Percentiles rank a stretch among this genome's conserved stretches.
Conservation (phyloP, 2,888 invertebrate genomes). For the Zeuzera pyrina region DNA sequence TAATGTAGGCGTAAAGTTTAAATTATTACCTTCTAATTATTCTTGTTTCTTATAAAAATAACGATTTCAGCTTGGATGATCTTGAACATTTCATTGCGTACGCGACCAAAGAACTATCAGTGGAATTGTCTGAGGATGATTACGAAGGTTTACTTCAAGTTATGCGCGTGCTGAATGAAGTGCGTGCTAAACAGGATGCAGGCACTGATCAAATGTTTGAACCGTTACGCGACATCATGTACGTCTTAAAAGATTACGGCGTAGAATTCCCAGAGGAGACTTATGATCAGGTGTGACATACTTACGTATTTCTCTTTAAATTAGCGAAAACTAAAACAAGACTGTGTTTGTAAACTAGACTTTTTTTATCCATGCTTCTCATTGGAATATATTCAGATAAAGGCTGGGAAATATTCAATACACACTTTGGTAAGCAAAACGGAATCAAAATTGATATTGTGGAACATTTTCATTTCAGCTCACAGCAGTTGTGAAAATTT, state of each 20-base stretch:
- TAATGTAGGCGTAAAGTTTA: too few relatives aligned
- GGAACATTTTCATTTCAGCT: not conserved
- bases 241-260: conserved; percentile 87
- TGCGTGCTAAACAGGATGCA: conserved; percentile 76
- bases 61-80: conserved; percentile 78
- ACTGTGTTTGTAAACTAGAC: too few relatives aligned
- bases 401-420: conserved; percentile 40
- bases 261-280: conserved; percentile 88
- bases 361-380: too few relatives aligned
- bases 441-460: not conserved
- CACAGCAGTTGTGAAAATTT: too few relatives aligned
- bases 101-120: conserved; percentile 80
- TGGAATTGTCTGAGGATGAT: conserved; percentile 86
- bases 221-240: conserved; percentile 88
- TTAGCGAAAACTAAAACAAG: not conserved
- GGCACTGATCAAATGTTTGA: conserved; percentile 92
- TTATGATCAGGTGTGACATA: conserved; percentile 76
- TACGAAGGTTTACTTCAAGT: conserved; percentile 87
- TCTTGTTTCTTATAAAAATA: too few relatives aligned
- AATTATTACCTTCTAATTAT: too few relatives aligned
- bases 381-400: too few relatives aligned
- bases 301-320: not conserved
- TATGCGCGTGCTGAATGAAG: conserved; percentile 89
- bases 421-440: conserved; percentile 51
- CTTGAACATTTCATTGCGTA: conserved; percentile 84